Evolutionary conservation across 1,140 invertebrate species (phyloP).

Genomic region (Centruroides sculpturatus): DNA sequence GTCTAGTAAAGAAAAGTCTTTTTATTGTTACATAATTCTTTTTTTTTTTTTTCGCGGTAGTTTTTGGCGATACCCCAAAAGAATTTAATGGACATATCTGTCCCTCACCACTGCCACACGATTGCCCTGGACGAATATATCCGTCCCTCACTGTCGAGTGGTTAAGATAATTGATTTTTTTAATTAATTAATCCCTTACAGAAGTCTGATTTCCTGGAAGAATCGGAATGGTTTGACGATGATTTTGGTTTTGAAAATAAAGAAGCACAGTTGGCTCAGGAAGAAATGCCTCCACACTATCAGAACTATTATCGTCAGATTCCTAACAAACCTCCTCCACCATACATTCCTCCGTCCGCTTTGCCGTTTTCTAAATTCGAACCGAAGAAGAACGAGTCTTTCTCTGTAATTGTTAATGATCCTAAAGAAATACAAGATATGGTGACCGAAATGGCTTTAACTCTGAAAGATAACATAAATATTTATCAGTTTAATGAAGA

Average conservation of each 20-base stretch:
- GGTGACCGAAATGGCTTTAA: slow-evolving; percentile 3
- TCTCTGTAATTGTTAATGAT: slow-evolving; percentile 25
- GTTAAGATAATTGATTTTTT: too few species aligned
- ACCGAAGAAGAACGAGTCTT: slow-evolving; percentile 12
- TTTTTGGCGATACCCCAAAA: too few species aligned
- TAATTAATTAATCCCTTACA: too few species aligned
- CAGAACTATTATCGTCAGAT: slow-evolving; percentile 42
- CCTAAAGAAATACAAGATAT: slow-evolving; percentile 22
- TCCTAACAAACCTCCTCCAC: slow-evolving; percentile 54
- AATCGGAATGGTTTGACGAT: slow-evolving; percentile 23
- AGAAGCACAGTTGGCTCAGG: slow-evolving; percentile 1
- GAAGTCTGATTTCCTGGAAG: too few species aligned
- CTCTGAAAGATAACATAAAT: background rate
- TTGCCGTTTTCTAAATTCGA: too few species aligned
- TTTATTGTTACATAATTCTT: too few species aligned
- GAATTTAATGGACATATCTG: too few species aligned
- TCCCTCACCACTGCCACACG: too few species aligned
- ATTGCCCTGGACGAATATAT: too few species aligned
- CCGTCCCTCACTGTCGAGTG: too few species aligned
- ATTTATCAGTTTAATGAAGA: background rate
- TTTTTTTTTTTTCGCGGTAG: too few species aligned
- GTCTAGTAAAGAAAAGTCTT: too few species aligned
- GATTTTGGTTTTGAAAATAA: slow-evolving; percentile 16
- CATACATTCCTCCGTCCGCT: slow-evolving; percentile 43
- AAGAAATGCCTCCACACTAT: slow-evolving; percentile 14